Base-by-base conservation (phyloP, 2,888 invertebrate species). In the Cephus sareptanus region DNA sequence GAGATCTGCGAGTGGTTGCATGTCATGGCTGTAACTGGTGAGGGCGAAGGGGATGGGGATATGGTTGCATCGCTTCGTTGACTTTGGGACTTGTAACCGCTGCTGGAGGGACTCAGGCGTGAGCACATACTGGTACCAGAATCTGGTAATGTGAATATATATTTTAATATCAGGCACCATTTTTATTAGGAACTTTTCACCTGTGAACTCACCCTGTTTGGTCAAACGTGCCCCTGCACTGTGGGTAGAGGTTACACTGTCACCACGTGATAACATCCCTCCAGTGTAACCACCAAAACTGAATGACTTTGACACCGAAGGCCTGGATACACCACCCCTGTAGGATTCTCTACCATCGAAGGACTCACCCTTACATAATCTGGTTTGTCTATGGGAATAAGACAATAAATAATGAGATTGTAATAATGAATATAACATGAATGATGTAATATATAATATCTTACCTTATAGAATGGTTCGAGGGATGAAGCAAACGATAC, bases 231-330 rank as follows among this genome's bases (percentile, higher is more conserved):
- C 92, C 23, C 94, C 93, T 13, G 93, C 93, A 87, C 94, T 94
- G 86, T 94, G 94, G 56, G 94, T 94, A 33, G 95, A 95, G 82
- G 94, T 93, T 69, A 94, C 93, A 84, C 94, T 95, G 86, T 95
- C 95, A 12, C 94, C 94, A 56, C 95, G 93, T 34, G 93, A 92
- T 83, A 93, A 91, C 85, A 92, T 92, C 30, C 92, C 92, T 37
- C 93, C 94, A 23, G 95, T 95, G 89, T 97, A 97, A 3, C 97
- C 97, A 15, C 97, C 97, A 88, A 98, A 98, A 91, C 97, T 97
- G 92, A 96, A 97, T 76, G 97, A 96, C 91, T 97, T 97, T 74
- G 96, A 95, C 73, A 96, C 95, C 30, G 94, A 94, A 13, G 92
- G 92, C 40, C 93, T 89, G 40, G 92, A 84, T 9, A 91, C 90